A percentile compares a stretch with the other conserved stretches of the same genome.
These are phyloP conservation scores for Siderastrea radians DNA, from an alignment of 92 coral and sea anemone genomes.

Conservation along the genomic window DNA sequence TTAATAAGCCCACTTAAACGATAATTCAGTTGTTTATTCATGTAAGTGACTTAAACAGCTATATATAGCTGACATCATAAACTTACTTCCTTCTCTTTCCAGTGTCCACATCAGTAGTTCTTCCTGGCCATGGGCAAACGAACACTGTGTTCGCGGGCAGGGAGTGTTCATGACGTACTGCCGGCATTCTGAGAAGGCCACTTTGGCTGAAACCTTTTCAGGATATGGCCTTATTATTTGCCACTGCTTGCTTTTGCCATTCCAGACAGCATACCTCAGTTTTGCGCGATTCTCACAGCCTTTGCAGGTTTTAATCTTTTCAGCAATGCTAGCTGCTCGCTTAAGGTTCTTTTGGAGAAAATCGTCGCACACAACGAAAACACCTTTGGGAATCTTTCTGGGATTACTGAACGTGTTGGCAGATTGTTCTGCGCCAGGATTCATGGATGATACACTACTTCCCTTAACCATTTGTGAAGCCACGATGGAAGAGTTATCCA, in stretches of 20 bases:
- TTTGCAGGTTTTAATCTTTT: slow-evolving; percentile 57
- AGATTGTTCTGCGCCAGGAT: not conserved
- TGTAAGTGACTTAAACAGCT: not conserved
- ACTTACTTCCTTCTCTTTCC: slow-evolving; percentile 77
- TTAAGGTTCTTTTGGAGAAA: slow-evolving; percentile 30
- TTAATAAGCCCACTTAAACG: too few species aligned
- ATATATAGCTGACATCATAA: not conserved
- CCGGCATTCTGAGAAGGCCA: slow-evolving; percentile 59
- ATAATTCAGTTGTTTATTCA: too few species aligned
- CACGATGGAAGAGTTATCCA: not conserved
- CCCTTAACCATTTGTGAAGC: not conserved
- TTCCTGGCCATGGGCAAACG: slow-evolving; percentile 82
- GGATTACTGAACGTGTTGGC: not conserved
- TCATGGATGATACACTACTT: not conserved
- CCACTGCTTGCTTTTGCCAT: slow-evolving; percentile 55
- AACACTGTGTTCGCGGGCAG: slow-evolving; percentile 59
- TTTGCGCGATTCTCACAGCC: slow-evolving; percentile 46
- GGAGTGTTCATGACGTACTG: slow-evolving; percentile 33
- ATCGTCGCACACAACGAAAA: slow-evolving; percentile 55
- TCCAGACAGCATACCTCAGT: slow-evolving; percentile 77
- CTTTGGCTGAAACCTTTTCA: slow-evolving; percentile 16
- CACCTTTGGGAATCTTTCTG: slow-evolving; percentile 30
- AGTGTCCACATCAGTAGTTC: slow-evolving; percentile 77
- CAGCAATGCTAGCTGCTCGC: slow-evolving; percentile 20
- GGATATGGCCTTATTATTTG: slow-evolving; percentile 68